Evolutionary conservation across 2,797 vertebrate species (phyloP).

Genomic region (Pangasius mekongensis): DNA sequence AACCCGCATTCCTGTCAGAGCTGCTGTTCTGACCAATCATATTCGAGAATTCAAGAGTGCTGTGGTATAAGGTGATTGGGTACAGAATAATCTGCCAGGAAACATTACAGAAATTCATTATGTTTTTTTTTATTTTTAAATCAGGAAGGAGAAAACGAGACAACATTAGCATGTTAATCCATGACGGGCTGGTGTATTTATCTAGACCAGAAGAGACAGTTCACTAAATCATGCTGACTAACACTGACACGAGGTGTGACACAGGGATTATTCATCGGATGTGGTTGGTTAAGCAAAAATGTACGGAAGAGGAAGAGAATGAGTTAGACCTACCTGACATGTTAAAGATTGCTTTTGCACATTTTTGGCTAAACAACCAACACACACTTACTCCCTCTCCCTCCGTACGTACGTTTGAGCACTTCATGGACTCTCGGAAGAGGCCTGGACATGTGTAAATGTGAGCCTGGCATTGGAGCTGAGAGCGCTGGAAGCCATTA

Average conservation of each 20-base stretch:
- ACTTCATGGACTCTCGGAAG: slow-evolving; percentile 4
- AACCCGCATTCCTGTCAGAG: background rate
- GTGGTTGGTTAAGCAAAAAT: background rate
- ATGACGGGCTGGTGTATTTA: background rate
- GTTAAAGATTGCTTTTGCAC: background rate
- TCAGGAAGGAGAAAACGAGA: background rate
- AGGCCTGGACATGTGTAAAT: background rate
- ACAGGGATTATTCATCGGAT: background rate
- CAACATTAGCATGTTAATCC: background rate
- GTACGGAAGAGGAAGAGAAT: background rate
- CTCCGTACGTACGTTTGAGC: background rate
- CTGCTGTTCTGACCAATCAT: background rate
- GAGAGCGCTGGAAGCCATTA: slow-evolving; percentile 34
- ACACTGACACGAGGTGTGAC: background rate
- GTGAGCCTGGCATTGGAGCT: slow-evolving; percentile 1
- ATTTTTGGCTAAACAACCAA: background rate
- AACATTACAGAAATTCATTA: background rate
- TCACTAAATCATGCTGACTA: background rate
- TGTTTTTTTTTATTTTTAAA: background rate
- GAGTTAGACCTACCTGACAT: background rate
- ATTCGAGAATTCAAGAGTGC: background rate
- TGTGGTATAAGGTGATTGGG: too few relatives aligned
- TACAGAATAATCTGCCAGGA: too few relatives aligned
- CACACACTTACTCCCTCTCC: background rate
- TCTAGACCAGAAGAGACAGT: background rate